Base-by-base conservation (phyloP, 1,140 invertebrate genomes). In the Drosophila lowei region DNA sequence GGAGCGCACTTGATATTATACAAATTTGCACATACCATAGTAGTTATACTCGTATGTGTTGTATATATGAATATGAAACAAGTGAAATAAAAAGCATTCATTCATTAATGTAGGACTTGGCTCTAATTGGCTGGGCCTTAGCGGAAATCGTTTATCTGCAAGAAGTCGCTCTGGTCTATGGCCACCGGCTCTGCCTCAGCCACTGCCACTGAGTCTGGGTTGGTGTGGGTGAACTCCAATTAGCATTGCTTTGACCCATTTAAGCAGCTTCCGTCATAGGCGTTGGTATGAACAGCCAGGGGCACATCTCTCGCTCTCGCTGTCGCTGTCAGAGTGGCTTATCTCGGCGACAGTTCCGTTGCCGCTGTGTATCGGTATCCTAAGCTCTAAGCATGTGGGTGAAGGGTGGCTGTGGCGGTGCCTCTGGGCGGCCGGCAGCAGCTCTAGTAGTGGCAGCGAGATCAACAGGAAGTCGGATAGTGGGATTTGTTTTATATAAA, bases 211-310 rank as follows among this genome's bases (percentile, higher is more conserved):
- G 28, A 0, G 8, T 30, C 2, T 30, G 78, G 21, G 60, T 56
- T 79, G 66, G 72, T 80, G 68, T 76, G 79, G 77, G 77, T 81
- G 76, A 86, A 80, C 70, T 77, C 81, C 81, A 85, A 81, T 85
- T 85, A 85, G 83, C 83, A 86, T 81, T 67, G 81, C 83, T 77
- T 77, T 85, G 81, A 85, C 81, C 81, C 83, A 85, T 85, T 85
- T 75, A 70, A 63, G 54, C 77, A 74, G 81, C 70, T 81, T 85
- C 81, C 81, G 81, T 85, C 80, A 79, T 60, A 60, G 58, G 62
- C 30, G 30, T 9, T 30, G 8, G 30, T 30, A 30, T 30, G 30
- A 58, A 53, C 60, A 71, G 54, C 66, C 77, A 81, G 80, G 76
- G 80, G 80, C 80, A 72, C 67, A 65, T 72, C 50, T 55, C 13